Evolutionary conservation across 1,140 invertebrate species (phyloP), one percentile per base, ranked within the genome.

Genomic region (Harlomillsia oculata): DNA sequence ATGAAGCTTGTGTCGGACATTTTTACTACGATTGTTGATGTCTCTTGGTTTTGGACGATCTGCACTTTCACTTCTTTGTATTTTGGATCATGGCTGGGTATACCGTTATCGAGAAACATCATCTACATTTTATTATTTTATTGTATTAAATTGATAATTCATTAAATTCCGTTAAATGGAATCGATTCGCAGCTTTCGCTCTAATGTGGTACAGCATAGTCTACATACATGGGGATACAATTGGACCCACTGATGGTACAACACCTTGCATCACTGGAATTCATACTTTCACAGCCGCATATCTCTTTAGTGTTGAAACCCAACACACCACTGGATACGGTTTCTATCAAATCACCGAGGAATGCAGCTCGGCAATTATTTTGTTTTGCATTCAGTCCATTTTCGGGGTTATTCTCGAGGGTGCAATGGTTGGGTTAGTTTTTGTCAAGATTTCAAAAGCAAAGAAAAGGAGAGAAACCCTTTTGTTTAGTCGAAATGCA

Each of bases 391-490:
- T 57, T 5, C 62, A 63, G 21, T 56, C 57, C 29, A 63, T 63
- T 26, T 80, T 63, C 14, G 83, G 83, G 20, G 82, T 89, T 32
- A 87, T 90, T 72, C 88, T 88, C 67, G 87, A 88, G 37, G 83
- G 76, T 6, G 71, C 73, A 39, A 74, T 85, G 75, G 84, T 89
- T 50, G 89, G 89, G 62, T 85, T 91, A 62, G 87, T 93, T 18
- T 93, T 94, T 72, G 87, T 85, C 20, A 86, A 85, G 69, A 72
- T 90, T 18, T 87, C 85, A 59, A 75, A 89, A 64, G 90, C 92
- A 44, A 93, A 94, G 73, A 93, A 93, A 70, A 76, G 92, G 52
- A 86, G 89, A n/a, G 89, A 93, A 70, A 95, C 92, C 5, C 74
- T 96, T 30, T 78, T 95, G 69, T 96, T 94, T 74, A 91, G 87